A percentile compares a stretch with the other conserved stretches of the same genome.
Conservation (phyloP, 2,888 invertebrate genomes). For the Eupithecia abbreviata region DNA sequence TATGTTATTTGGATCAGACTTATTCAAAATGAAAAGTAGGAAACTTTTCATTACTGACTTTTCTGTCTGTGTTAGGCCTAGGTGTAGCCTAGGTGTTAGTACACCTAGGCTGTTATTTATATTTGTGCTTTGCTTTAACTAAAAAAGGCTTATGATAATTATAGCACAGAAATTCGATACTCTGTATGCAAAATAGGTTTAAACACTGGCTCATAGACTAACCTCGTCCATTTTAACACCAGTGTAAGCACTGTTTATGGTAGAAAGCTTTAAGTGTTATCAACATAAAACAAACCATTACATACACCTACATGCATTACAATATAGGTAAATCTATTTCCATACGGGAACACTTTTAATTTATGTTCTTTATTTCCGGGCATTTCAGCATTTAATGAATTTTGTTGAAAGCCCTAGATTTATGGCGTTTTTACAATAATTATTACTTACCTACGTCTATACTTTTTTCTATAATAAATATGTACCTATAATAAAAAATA, state of each 20-base stretch:
- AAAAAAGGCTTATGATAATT: too few relatives aligned
- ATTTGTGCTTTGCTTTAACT: too few relatives aligned
- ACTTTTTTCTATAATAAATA: too few relatives aligned
- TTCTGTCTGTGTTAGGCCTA: too few relatives aligned
- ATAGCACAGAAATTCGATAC: too few relatives aligned
- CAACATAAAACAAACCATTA: neutral
- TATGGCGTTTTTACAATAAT: neutral
- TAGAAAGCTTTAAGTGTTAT: conserved; percentile 30
- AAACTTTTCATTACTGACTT: too few relatives aligned
- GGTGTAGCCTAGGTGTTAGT: too few relatives aligned
- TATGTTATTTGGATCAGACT: too few relatives aligned
- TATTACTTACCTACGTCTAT: neutral
- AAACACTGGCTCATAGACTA: neutral
- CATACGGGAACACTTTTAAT: conserved; percentile 12
- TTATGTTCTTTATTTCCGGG: conserved; percentile 24
- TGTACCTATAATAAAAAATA: too few relatives aligned
- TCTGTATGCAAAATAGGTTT: neutral
- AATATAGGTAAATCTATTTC: conserved; percentile 3
- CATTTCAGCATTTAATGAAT: conserved; percentile 18
- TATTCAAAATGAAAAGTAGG: too few relatives aligned
- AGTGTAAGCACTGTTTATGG: neutral
- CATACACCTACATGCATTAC: neutral
- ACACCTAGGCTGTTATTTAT: too few relatives aligned
- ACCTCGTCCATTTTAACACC: neutral
- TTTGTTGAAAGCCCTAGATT: conserved; percentile 1